Base-by-base conservation (phyloP, 2,797 vertebrate species). In the Lacerta bilineata region DNA sequence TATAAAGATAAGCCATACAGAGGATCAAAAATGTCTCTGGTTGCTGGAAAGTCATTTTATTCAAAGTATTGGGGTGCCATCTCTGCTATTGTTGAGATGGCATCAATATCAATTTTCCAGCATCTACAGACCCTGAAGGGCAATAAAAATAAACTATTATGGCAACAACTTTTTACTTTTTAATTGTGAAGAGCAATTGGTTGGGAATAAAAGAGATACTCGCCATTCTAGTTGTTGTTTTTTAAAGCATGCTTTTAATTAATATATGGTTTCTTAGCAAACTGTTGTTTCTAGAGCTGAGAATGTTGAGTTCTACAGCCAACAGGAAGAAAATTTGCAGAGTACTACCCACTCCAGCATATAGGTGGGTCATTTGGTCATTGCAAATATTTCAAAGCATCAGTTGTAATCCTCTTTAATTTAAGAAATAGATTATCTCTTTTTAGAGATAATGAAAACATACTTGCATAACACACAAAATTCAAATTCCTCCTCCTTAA, bases 201-300 rank as follows among this genome's bases (percentile, higher is more conserved):
- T 89, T 92, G 90, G 84, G 59, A 94, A 95, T 20, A 94, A 13
- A 90, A 90, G 92, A 93, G 92, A 94, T 87, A 76, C 87, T n/a
- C 27, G 3, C 91, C 27, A 71, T 90, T 93, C 83, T 84, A 87
- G 61, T 50, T 69, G 3, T 29, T 69, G 10, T 25, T 83, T 83
- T 83, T 61, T 77, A 93, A 92, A 88, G 90, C 88, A 83, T 81
- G 55, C 33, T 88, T 93, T 90, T 89, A 89, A 13, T 81, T 94
- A 93, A 94, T 88, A 88, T 27, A n/a, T 46, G 59, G 46, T 83
- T 46, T 10, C 29, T 72, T 85, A 76, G 74, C 85, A 93, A 94
- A 90, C 66, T 69, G 3, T 72, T 59, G n/a, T 86, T 92, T 93
- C 83, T 82, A 93, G 91, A 91, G 86, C 23, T 84, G 46, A 90